Conservation (phyloP, 92 coral and sea anemone genomes). For the Zoanthus sociatus region DNA sequence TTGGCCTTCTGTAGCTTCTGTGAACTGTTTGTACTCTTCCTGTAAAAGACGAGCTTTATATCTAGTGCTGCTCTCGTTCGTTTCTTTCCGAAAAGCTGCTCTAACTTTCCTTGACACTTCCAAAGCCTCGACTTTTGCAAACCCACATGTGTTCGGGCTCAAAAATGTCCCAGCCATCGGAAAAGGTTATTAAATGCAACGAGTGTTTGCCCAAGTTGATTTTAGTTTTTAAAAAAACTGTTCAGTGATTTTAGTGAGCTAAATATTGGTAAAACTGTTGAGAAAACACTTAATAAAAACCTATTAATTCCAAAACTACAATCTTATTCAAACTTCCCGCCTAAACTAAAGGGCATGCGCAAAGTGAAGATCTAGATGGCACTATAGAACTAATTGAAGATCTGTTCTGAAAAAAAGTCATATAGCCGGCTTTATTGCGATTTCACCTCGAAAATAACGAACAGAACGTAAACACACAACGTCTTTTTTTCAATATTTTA, state of each 20-base stretch:
- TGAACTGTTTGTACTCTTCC: conserved; percentile 5
- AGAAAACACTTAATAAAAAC: neutral
- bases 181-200: neutral
- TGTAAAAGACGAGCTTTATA: conserved; percentile 16
- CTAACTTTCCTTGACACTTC: conserved; percentile 21
- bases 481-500: conserved; percentile 24
- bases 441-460: conserved; percentile 5
- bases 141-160: conserved; percentile 47
- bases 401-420: conserved; percentile 21
- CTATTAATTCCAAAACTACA: too few species aligned
- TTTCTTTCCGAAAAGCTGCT: neutral
- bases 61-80: conserved; percentile 19
- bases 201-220: neutral
- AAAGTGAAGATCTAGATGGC: neutral
- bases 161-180: conserved; percentile 42
- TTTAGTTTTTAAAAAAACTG: conserved; percentile 15
- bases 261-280: neutral
- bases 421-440: conserved; percentile 1
- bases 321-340: conserved; percentile 22
- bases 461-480: conserved; percentile 25
- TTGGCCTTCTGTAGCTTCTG: conserved; percentile 2
- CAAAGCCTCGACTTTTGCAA: conserved; percentile 33
- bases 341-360: conserved; percentile 23
- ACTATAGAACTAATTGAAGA: conserved; percentile 13
- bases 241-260: neutral